Conservation (phyloP, 2,113 vertebrate genomes). For the Stictonetta naevosa region DNA sequence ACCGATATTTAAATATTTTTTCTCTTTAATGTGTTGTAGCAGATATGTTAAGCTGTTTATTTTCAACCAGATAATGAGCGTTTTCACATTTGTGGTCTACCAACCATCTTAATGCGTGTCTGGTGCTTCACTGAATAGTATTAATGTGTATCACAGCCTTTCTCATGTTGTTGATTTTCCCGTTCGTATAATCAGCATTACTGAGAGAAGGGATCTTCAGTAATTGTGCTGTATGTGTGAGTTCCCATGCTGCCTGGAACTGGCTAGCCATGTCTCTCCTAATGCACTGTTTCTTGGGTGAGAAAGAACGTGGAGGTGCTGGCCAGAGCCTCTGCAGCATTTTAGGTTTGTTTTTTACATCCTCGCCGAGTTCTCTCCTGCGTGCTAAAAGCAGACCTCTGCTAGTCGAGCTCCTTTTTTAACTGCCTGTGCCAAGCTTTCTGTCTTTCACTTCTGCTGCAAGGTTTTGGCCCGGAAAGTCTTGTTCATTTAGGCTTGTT, state of each 20-base stretch:
- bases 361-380: neutral
- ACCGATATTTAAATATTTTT: slow-evolving; percentile 42
- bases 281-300: neutral
- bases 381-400: neutral
- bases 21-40: slow-evolving; percentile 47
- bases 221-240: neutral
- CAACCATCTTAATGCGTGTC: slow-evolving; percentile 36
- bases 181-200: neutral
- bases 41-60: slow-evolving; percentile 62
- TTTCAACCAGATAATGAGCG: slow-evolving; percentile 23
- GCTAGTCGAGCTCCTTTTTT: neutral
- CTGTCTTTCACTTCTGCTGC: neutral
- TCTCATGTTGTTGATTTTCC: slow-evolving; percentile 27
- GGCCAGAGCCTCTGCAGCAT: neutral
- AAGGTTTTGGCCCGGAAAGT: neutral
- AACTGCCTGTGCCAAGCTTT: neutral
- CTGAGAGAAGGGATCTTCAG: neutral
- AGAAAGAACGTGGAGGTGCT: neutral
- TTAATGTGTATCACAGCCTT: slow-evolving; percentile 47
- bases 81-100: slow-evolving; percentile 64
- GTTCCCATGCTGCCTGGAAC: neutral
- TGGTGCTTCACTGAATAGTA: slow-evolving; percentile 15
- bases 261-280: neutral
- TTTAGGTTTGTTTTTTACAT: neutral
- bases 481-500: neutral